Evolutionary conservation across 64 coral and sea anemone species (phyloP).

Genomic region (Exaiptasia diaphana): DNA sequence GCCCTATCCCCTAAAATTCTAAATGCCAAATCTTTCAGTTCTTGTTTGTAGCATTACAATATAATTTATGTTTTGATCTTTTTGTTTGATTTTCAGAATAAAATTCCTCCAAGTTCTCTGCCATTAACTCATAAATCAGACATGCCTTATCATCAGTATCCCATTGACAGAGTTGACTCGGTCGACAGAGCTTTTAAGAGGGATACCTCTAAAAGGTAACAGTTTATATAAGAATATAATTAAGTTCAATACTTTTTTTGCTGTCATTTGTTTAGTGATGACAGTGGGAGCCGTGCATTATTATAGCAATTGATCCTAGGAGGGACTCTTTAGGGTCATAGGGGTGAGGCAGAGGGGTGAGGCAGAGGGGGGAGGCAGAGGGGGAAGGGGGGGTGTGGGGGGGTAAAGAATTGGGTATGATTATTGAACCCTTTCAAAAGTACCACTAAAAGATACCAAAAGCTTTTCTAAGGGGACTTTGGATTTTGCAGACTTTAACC

Average conservation of each 20-base stretch:
- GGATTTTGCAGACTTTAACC: too few species aligned
- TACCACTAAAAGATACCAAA: too few species aligned
- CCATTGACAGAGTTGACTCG: conserved; percentile 6
- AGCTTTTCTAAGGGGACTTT: too few species aligned
- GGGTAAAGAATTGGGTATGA: too few species aligned
- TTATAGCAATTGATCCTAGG: neutral
- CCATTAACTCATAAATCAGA: neutral
- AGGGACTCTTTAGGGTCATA: neutral
- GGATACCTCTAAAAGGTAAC: conserved; percentile 53
- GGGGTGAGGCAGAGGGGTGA: too few species aligned
- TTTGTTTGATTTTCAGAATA: neutral
- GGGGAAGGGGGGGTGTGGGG: too few species aligned
- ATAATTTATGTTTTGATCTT: neutral
- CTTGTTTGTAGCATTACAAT: neutral
- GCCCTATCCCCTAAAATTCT: too few species aligned
- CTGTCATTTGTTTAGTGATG: too few species aligned
- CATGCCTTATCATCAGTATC: conserved; percentile 26
- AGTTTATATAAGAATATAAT: neutral
- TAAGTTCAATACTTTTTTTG: neutral
- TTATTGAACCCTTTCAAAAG: too few species aligned
- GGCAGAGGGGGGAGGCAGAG: too few species aligned
- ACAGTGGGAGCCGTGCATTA: too few species aligned
- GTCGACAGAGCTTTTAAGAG: conserved; percentile 50
- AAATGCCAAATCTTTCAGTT: neutral
- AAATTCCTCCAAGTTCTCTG: neutral